These are phyloP conservation scores for Platerodrilus igneus DNA, from an alignment of 2,888 invertebrate species.

Conservation along the genomic window DNA sequence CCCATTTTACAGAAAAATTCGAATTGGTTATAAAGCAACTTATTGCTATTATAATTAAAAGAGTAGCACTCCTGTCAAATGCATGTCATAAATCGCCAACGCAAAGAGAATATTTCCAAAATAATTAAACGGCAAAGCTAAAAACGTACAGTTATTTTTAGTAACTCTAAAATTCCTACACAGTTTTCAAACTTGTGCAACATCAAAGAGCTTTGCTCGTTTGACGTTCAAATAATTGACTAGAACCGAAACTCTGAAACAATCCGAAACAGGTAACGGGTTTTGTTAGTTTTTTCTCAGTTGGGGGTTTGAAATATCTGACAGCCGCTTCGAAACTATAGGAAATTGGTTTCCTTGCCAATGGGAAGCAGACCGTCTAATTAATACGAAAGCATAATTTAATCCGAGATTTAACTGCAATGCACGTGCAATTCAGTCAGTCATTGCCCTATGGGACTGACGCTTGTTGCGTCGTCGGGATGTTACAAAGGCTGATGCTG, in stretches of 20 bases:
- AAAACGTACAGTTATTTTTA: too few relatives aligned
- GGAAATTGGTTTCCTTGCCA: slow-evolving; percentile 14
- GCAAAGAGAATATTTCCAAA: too few relatives aligned
- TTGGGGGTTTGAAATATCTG: slow-evolving; percentile 2
- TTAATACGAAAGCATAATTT: slow-evolving; percentile 28
- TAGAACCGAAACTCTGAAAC: background rate
- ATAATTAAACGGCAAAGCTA: too few relatives aligned
- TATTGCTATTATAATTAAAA: too few relatives aligned
- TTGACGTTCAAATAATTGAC: slow-evolving; percentile 12
- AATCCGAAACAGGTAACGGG: slow-evolving; percentile 11
- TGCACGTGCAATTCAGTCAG: slow-evolving; percentile 20
- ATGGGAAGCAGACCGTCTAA: slow-evolving; percentile 19
- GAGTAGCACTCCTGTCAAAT: too few relatives aligned
- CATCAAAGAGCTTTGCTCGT: slow-evolving; percentile 7
- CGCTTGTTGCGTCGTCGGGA: slow-evolving; percentile 24
- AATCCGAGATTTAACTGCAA: slow-evolving; percentile 27
- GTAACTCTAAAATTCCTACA: too few relatives aligned
- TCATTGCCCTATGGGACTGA: slow-evolving; percentile 21
- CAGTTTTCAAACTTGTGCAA: slow-evolving; percentile 3
- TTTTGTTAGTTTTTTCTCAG: background rate
- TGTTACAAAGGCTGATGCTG: slow-evolving; percentile 19
- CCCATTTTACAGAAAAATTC: too few relatives aligned
- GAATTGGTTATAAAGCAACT: too few relatives aligned
- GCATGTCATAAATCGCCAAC: too few relatives aligned
- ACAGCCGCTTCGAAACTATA: slow-evolving; percentile 8